These are phyloP conservation scores for Anolis sagrei DNA, from an alignment of 2,113 vertebrate species.

Conservation along the genomic window DNA sequence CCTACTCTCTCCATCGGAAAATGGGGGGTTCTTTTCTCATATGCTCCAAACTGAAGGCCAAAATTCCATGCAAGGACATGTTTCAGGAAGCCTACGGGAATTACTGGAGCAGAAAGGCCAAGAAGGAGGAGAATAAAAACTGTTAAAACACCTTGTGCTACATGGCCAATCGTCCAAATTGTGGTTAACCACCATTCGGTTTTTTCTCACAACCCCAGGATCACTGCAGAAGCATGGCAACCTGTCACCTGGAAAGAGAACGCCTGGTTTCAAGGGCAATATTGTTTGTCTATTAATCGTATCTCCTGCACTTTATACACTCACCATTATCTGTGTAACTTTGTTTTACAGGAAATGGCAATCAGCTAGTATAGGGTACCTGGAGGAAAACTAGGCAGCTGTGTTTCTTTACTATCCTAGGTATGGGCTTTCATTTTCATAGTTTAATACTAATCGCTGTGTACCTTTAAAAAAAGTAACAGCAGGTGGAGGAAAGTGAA, in stretches of 20 bases:
- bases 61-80: constrained; percentile 89
- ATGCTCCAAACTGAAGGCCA: constrained; percentile 92
- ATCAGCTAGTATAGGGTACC: constrained; percentile 1
- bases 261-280: constrained; percentile 31
- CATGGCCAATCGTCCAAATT: constrained; percentile 46
- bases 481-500: constrained; percentile 25
- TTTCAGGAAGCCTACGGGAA: constrained; percentile 86
- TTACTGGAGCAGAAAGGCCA: constrained; percentile 81
- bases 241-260: constrained; percentile 45
- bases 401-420: constrained; percentile 43
- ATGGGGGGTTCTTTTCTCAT: constrained; percentile 99
- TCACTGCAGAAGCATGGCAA: constrained; percentile 55
- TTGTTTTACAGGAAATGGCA: constrained; percentile 38
- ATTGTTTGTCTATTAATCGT: constrained; percentile 40
- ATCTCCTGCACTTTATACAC: constrained; percentile 33
- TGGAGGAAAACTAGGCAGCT: neutral
- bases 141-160: neutral
- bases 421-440: constrained; percentile 28
- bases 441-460: constrained; percentile 44
- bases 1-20: constrained; percentile 96
- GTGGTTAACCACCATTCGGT: constrained; percentile 43
- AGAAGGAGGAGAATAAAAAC: constrained; percentile 59
- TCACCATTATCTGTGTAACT: constrained; percentile 31
- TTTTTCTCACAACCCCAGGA: constrained; percentile 47
- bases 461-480: neutral